Base-by-base conservation (phyloP, 2,797 vertebrate species). In the Neosalanx taihuensis region DNA sequence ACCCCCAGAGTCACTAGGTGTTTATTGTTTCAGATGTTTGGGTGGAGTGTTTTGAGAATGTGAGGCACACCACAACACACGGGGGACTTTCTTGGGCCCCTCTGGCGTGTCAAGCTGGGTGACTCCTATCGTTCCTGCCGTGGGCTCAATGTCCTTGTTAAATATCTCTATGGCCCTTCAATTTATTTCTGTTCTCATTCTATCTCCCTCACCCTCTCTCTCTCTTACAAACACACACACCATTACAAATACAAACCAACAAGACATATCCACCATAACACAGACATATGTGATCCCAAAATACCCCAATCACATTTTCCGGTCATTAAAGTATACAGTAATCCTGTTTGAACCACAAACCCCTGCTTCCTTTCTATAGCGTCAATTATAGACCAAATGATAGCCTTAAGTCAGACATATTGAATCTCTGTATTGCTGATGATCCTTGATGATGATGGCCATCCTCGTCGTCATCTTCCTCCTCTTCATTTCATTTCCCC, bases 311-410 rank as follows among this genome's bases (percentile, higher is more conserved):
- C 35, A 46, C 49, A 46, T 70, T 62, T 64, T 71, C 62, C 59
- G 72, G 61, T 66, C 9, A n/a, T 56, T 56, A 56, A n/a, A 37
- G 51, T 69, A 37, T 67, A 46, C 12, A 13, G 41, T 46, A 67
- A 18, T 70, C 63, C 65, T 9, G 1, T 51, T 51, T 73, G 37
- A 66, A 35, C 65, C 18, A 18, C 17, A 30, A 23, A 58, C 63
- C 67, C 13, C 17, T 6, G 31, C 29, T 76, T 33, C 59, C 70
- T 74, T 73, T 69, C 5, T 64, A 59, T 67, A 58, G 61, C 41
- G 53, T 67, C 67, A 78, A 81, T 87, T 79, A 75, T 49, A 29
- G 70, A 70, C 77, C 71, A 84, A 82, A 87, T 84, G 69, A 70
- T 76, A 79, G 79, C 71, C 17, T 30, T 58, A 53, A 13, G 37